phyloP scores from a whole-genome alignment of 2,797 vertebrate species.

The Hafferia zeledoni region DNA sequence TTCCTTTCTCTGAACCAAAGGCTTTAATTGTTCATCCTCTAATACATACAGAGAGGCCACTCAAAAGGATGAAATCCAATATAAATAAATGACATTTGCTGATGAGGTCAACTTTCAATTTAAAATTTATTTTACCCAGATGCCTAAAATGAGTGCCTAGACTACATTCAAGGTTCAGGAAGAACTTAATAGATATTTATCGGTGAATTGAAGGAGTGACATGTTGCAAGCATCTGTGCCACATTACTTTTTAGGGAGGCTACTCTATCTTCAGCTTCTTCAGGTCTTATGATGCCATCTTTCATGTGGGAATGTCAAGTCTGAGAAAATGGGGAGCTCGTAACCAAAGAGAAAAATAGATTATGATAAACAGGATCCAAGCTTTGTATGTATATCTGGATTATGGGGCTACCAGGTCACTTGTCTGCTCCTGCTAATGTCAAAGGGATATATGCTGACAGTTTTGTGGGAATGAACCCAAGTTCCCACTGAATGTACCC shows the following conservation, averaged over 20 bases:
- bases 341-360: not conserved
- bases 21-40: slow-evolving; percentile 19
- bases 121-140: slow-evolving; percentile 43
- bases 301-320: not conserved
- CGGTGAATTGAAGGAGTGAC: not conserved
- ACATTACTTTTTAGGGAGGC: not conserved
- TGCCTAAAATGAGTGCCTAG: slow-evolving; percentile 33
- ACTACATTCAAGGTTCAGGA: not conserved
- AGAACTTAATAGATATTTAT: not conserved
- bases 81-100: slow-evolving; percentile 60
- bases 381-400: rapidly evolving
- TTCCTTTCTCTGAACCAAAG: slow-evolving; percentile 45
- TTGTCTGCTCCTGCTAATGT: not conserved
- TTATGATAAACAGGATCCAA: not conserved
- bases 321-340: not conserved
- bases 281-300: not conserved
- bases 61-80: slow-evolving; percentile 29
- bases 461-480: not conserved
- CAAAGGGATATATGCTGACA: not conserved
- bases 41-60: not conserved
- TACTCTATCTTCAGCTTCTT: not conserved
- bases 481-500: not conserved
- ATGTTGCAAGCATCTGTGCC: not conserved
- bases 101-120: slow-evolving; percentile 44
- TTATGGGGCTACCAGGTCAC: not conserved